Evolutionary conservation across 2,797 vertebrate species (phyloP), one percentile per base, ranked within the genome.

Genomic region (Notamacropus eugenii): DNA sequence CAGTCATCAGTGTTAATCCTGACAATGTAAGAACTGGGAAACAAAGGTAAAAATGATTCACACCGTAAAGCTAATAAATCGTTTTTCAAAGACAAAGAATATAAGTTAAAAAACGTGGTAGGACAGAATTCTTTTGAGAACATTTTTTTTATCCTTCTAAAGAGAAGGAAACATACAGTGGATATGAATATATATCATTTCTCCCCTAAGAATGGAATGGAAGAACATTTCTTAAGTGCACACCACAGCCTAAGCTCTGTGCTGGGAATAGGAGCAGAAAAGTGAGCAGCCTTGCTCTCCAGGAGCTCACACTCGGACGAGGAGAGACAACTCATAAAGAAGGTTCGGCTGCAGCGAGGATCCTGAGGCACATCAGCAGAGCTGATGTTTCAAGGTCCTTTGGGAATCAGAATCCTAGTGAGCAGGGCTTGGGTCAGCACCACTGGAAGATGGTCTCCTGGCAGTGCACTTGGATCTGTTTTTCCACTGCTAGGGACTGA

Each of bases 101-200:
- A 91, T 93, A 94, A 91, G 92, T 0, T 74, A 40, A 56, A 96
- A 92, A 96, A 28, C 91, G 12, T 55, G 10, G 9, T 62, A 87
- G 92, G 50, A 8, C 95, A 95, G 91, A 93, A 91, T 92, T 58
- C 91, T 54, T 96, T 22, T 62, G 50, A 92, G 93, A 95, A 95
- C 28, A 94, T 24, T 91, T 93, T 92, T 6, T 55, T 91, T 90
- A 92, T 28, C 52, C 93, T 34, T 54, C 82, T 93, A 95, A 90
- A 56, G 29, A 56, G 94, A 31, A 93, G 0, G 93, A 92, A 50
- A 22, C 22, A 95, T 40, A 13, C 46, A n/a, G 16, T n/a, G 62
- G 4, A 67, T n/a, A 67, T 40, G 6, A 82, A 40, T 46, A 46
- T 3, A 22, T 82, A 82, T 1, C 0, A 4, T 46, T 24, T 9